phyloP scores from a whole-genome alignment of 2,888 invertebrate genomes.

The Subacronicta megacephala region DNA sequence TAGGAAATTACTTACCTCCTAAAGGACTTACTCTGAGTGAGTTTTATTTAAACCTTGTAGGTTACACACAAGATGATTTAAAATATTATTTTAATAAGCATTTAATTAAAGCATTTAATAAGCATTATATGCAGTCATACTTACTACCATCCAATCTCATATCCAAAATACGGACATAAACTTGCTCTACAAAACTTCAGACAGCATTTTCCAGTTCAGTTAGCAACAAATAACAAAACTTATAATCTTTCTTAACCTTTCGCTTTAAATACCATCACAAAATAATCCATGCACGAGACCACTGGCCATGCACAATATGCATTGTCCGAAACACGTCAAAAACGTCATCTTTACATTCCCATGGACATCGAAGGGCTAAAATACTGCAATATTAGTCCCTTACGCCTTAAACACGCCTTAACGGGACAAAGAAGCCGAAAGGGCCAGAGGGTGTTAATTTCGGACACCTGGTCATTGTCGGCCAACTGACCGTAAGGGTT shows the following conservation, averaged over 20 bases:
- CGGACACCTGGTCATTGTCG: slow-evolving; percentile 80
- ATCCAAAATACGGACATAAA: neutral
- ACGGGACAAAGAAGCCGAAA: slow-evolving; percentile 75
- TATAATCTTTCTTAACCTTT: slow-evolving; percentile 48
- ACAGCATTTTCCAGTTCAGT: slow-evolving; percentile 8
- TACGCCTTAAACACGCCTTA: slow-evolving; percentile 82
- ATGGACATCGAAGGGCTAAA: slow-evolving; percentile 73
- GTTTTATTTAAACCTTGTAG: too few relatives aligned
- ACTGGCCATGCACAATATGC: slow-evolving; percentile 76
- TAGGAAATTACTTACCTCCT: too few relatives aligned
- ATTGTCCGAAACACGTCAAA: slow-evolving; percentile 80
- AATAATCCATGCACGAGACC: slow-evolving; percentile 71
- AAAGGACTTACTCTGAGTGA: too few relatives aligned
- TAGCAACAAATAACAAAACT: slow-evolving; percentile 34
- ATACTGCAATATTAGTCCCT: slow-evolving; percentile 82
- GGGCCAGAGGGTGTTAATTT: slow-evolving; percentile 82
- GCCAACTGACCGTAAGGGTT: slow-evolving; percentile 84
- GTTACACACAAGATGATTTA: too few relatives aligned
- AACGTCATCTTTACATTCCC: slow-evolving; percentile 81
- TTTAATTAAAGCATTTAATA: too few relatives aligned
- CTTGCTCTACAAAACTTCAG: neutral
- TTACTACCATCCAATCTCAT: too few relatives aligned
- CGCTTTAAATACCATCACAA: slow-evolving; percentile 48
- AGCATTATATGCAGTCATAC: too few relatives aligned
- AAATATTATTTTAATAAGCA: too few relatives aligned